These are phyloP conservation scores for Ceyx melanurus DNA, from an alignment of 2,113 vertebrate species.

Conservation along the genomic window DNA sequence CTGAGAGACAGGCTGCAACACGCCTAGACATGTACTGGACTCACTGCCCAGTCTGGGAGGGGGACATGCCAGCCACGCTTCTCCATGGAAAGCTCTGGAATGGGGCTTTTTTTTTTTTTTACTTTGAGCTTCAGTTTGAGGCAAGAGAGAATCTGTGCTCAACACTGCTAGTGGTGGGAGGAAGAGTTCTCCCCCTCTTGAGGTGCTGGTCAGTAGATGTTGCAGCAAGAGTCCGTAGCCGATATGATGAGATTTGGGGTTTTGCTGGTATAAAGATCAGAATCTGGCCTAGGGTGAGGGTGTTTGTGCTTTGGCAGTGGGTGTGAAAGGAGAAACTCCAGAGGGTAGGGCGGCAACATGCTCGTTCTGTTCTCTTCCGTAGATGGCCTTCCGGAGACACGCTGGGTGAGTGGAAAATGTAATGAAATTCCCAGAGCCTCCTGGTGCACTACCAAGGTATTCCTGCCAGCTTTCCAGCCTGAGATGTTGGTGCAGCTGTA, in stretches of 20 bases:
- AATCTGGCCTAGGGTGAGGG: constrained; percentile 26
- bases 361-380: constrained; percentile 57
- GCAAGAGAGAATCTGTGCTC: not conserved
- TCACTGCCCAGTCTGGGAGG: not conserved
- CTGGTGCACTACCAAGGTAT: constrained; percentile 58
- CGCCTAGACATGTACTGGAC: not conserved
- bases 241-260: not conserved
- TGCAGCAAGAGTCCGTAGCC: not conserved
- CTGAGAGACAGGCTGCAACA: not conserved
- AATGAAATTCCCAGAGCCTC: constrained; percentile 72
- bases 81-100: not conserved
- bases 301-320: constrained; percentile 61
- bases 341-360: constrained; percentile 53
- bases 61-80: not conserved
- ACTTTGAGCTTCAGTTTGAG: not conserved
- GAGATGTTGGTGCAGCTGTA: constrained; percentile 41
- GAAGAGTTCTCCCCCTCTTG: not conserved
- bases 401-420: constrained; percentile 69
- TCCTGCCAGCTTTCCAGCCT: constrained; percentile 57
- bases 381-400: constrained; percentile 68
- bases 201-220: not conserved
- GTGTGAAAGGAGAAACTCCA: constrained; percentile 57
- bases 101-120: not conserved
- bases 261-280: constrained; percentile 1
- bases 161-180: not conserved